Evolutionary conservation across 2,888 invertebrate genomes (phyloP).

Genomic region (Ceramica pisi): DNA sequence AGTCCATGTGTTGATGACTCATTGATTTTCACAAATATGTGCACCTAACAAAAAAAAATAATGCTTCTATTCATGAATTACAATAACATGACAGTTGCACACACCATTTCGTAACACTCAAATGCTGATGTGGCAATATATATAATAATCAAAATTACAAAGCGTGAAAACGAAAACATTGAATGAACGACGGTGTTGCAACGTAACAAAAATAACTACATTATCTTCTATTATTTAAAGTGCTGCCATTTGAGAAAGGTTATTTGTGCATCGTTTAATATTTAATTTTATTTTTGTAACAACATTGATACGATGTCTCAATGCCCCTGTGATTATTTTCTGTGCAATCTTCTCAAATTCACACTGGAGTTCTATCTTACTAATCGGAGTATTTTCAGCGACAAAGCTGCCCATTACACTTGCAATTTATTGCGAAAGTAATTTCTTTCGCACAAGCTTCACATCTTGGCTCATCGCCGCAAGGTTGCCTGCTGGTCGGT

Average conservation of each 20-base stretch:
- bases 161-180: constrained; percentile 51
- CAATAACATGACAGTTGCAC: constrained; percentile 12
- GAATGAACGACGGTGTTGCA: constrained; percentile 54
- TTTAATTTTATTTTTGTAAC: constrained; percentile 33
- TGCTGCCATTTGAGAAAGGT: constrained; percentile 41
- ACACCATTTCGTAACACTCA: constrained; percentile 16
- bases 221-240: constrained; percentile 35
- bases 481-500: no score
- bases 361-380: background rate
- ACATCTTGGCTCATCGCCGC: no score
- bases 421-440: no score
- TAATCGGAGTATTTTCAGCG: background rate
- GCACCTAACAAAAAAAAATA: constrained; percentile 5
- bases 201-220: constrained; percentile 21
- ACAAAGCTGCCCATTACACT: no score
- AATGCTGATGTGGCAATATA: constrained; percentile 23
- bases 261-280: constrained; percentile 44
- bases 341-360: constrained; percentile 6
- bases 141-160: constrained; percentile 37
- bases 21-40: background rate
- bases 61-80: constrained; percentile 16
- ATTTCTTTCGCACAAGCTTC: no score
- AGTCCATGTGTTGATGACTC: background rate
- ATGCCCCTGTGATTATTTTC: background rate
- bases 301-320: constrained; percentile 29